phyloP scores from a whole-genome alignment of 2,888 invertebrate genomes.

The Cloeon dipterum region DNA sequence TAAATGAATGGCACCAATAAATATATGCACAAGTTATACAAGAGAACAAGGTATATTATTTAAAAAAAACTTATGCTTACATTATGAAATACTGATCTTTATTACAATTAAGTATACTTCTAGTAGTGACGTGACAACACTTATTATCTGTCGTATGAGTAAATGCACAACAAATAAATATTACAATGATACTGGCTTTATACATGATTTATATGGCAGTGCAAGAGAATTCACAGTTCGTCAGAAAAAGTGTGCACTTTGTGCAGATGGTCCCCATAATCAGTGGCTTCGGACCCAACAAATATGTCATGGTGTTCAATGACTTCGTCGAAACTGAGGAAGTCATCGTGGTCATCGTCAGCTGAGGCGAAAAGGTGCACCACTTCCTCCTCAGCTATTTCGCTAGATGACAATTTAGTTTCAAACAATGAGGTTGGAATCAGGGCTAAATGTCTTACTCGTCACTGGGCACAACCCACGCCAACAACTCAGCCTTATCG shows the following conservation, averaged over 20 bases:
- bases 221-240: conserved; percentile 55
- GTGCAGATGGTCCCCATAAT: conserved; percentile 64
- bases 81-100: too few relatives aligned
- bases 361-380: conserved; percentile 68
- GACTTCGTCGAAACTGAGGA: conserved; percentile 58
- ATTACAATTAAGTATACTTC: too few relatives aligned
- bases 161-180: too few relatives aligned
- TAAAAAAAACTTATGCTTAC: too few relatives aligned
- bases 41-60: too few relatives aligned
- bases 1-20: too few relatives aligned
- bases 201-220: too few relatives aligned
- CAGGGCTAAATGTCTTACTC: conserved; percentile 33
- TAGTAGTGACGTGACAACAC: too few relatives aligned
- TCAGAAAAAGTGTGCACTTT: conserved; percentile 57
- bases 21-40: too few relatives aligned
- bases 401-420: conserved; percentile 32
- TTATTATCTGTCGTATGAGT: too few relatives aligned
- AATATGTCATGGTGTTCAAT: conserved; percentile 66
- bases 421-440: background rate
- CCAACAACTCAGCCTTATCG: conserved; percentile 50
- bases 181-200: too few relatives aligned
- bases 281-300: conserved; percentile 81
- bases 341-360: conserved; percentile 64
- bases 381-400: conserved; percentile 76
- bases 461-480: conserved; percentile 82